Base-by-base conservation (phyloP, 2,797 vertebrate genomes). In the Nyctalus aviator region DNA sequence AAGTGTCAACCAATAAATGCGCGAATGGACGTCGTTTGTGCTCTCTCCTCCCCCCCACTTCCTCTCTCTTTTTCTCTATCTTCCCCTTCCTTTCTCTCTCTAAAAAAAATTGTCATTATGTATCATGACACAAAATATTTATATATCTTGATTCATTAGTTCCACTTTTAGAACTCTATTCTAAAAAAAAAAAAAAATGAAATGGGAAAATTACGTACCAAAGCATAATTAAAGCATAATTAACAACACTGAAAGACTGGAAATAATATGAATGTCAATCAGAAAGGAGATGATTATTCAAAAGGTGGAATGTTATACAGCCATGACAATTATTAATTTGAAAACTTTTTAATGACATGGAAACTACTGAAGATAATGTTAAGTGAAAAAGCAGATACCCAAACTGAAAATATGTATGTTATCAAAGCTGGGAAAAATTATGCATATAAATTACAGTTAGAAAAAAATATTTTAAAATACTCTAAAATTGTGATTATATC, bases 71-170 rank as follows among this genome's bases (percentile, higher is more conserved):
- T 64, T 18, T 66, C 64, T 66, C 62, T 66, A 14, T n/a, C 62
- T 64, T 30, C 25, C 59, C 59, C 12, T 62, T 62, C 27, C n/a
- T 32, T n/a, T 66, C 64, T 32, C 30, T 32, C 64, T 32, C 17
- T 8, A 66, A 66, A 32, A n/a, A n/a, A 18, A 66, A 9, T 71
- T 92, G 64, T 25, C 62, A 66, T 86, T 53, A 69, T 48, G 5
- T 46, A 89, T 59, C n/a, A 94, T 48, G 64, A 88, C 27, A 90
- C n/a, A 62, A 41, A 91, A 81, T 73, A 21, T 27, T 68, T 86
- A 37, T 41, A 75, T 41, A 55, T 37, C 66, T 85, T 75, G 41
- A 81, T 68, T 91, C 25, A 48, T 46, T 85, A 57, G 48, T 75
- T 86, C 6, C 37, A 84, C 9, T 75, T 88, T 83, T 69, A 87